phyloP scores from a whole-genome alignment of 2,797 vertebrate species.

The Psittacula derbiana region DNA sequence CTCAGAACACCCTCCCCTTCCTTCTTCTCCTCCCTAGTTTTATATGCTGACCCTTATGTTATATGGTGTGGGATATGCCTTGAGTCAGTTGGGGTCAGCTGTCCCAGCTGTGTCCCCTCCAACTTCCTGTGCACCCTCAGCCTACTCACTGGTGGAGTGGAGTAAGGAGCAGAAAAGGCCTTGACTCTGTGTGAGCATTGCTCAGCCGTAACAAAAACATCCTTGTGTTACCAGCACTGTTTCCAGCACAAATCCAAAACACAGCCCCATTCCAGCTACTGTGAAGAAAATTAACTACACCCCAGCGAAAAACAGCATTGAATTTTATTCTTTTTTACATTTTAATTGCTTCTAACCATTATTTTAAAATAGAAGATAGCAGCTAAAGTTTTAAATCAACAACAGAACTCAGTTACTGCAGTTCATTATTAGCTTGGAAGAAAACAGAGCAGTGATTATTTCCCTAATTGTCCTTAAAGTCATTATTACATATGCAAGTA shows the following conservation, averaged over 20 bases:
- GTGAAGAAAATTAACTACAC: not conserved
- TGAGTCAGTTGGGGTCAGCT: not conserved
- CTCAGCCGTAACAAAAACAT: not conserved
- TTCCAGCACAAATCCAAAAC: not conserved
- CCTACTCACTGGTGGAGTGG: not conserved
- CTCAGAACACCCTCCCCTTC: not conserved
- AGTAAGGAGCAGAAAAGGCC: not conserved
- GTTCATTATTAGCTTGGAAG: slow-evolving; percentile 66
- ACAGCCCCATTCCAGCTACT: not conserved
- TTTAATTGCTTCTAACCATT: not conserved
- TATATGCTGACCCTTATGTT: not conserved
- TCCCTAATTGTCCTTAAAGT: slow-evolving; percentile 65
- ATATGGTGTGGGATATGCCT: not conserved
- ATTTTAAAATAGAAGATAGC: slow-evolving; percentile 26
- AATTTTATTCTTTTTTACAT: not conserved
- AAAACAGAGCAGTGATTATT: slow-evolving; percentile 60
- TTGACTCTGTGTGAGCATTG: not conserved
- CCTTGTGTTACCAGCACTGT: not conserved
- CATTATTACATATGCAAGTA: slow-evolving; percentile 67
- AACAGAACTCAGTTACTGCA: slow-evolving; percentile 25
- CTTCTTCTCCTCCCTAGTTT: not conserved
- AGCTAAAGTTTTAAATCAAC: slow-evolving; percentile 45
- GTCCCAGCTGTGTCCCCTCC: not conserved
- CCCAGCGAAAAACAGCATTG: not conserved
- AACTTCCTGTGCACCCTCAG: not conserved